Percentiles rank a stretch among this genome's conserved stretches.
These are phyloP conservation scores for Agraylea sexmaculata DNA, from an alignment of 1,140 invertebrate species.

Conservation along the genomic window DNA sequence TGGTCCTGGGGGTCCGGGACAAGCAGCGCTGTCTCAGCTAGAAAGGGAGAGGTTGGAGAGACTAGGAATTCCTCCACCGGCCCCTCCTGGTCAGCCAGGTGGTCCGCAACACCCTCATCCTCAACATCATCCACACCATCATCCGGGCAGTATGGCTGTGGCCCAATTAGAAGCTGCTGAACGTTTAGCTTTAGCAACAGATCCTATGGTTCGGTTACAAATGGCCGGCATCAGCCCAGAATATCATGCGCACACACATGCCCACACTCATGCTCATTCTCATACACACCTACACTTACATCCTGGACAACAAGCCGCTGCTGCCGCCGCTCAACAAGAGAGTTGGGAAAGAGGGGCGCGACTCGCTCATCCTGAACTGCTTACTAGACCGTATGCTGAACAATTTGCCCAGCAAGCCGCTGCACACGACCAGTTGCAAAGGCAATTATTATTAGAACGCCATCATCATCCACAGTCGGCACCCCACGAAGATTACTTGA, in stretches of 20 bases:
- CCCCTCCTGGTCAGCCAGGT: constrained; percentile 31
- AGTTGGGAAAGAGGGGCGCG: constrained; percentile 33
- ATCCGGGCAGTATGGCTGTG: constrained; percentile 46
- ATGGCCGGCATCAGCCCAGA: constrained; percentile 74
- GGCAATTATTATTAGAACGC: constrained; percentile 72
- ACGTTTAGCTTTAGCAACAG: constrained; percentile 34
- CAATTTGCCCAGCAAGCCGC: constrained; percentile 69
- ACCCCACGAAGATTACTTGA: constrained; percentile 71
- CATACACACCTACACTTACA: constrained; percentile 85
- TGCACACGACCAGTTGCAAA: constrained; percentile 74
- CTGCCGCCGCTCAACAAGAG: constrained; percentile 57
- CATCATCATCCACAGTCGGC: constrained; percentile 51
- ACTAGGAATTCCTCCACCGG: constrained; percentile 56
- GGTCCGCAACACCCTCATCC: constrained; percentile 38
- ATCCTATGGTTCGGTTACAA: constrained; percentile 58
- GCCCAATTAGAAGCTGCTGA: constrained; percentile 44
- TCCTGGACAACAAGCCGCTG: constrained; percentile 64
- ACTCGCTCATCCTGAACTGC: constrained; percentile 56
- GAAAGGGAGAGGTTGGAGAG: constrained; percentile 78
- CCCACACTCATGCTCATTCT: constrained; percentile 70
- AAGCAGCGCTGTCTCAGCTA: constrained; percentile 60
- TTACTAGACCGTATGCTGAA: constrained; percentile 70
- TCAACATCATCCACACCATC: constrained; percentile 30
- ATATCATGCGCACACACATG: constrained; percentile 73
- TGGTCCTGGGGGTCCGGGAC: constrained; percentile 47